Conservation (phyloP, 2,113 vertebrate genomes). For the mouse (Mus musculus) region DNA sequence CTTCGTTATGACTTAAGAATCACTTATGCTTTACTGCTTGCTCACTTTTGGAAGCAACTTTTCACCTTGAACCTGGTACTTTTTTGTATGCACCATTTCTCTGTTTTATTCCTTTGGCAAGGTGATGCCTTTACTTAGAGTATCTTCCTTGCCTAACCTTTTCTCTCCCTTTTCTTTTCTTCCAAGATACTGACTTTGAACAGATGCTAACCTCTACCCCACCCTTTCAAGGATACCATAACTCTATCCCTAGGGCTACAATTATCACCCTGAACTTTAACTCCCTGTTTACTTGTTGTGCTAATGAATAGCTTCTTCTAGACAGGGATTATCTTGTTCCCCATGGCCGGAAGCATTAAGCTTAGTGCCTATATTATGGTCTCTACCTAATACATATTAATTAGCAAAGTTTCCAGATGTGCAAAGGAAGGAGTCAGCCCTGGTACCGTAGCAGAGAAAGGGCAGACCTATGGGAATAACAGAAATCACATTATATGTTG, state of each 20-base stretch:
- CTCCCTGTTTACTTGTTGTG: conserved; percentile 14
- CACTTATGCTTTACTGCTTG: neutral
- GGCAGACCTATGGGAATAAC: neutral
- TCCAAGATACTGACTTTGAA: neutral
- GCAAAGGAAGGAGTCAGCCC: neutral
- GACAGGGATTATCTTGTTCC: neutral
- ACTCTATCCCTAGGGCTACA: neutral
- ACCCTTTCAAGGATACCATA: neutral
- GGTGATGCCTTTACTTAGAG: neutral
- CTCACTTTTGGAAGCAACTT: neutral
- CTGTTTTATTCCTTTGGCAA: neutral
- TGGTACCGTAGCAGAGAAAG: neutral
- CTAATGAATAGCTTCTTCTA: neutral
- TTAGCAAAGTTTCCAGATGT: conserved; percentile 26
- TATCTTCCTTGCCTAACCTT: neutral
- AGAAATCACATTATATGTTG: neutral
- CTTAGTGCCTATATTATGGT: neutral
- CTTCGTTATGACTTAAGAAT: conserved; percentile 15
- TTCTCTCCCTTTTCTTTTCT: conserved; percentile 1
- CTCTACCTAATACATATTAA: conserved; percentile 37
- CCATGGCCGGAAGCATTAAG: conserved; percentile 7
- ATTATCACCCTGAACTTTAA: neutral
- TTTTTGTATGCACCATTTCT: neutral
- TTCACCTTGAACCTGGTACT: neutral
- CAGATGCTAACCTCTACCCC: neutral